Percentiles rank a stretch among this genome's conserved stretches.
phyloP scores from a whole-genome alignment of 2,113 vertebrate species.

The Pseudolaguvia tuberculata region DNA sequence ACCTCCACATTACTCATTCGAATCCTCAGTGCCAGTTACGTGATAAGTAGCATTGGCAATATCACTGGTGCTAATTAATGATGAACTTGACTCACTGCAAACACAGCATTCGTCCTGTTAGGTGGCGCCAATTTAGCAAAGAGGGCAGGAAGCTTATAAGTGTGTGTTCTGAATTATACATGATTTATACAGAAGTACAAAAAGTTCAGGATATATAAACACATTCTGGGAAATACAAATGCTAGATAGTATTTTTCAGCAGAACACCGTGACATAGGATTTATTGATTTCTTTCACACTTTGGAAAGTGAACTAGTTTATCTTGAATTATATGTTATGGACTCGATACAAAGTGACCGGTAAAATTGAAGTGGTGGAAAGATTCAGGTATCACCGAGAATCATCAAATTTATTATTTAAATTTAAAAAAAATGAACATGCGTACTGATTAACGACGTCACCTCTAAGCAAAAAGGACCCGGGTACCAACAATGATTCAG shows the following conservation, averaged over 20 bases:
- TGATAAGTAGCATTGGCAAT: constrained; percentile 55
- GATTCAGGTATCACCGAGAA: too few species aligned
- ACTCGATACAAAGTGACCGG: too few species aligned
- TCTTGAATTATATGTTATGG: too few species aligned
- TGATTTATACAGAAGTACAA: background rate
- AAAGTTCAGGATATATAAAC: background rate
- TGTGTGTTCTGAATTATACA: background rate
- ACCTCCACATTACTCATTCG: constrained; percentile 42
- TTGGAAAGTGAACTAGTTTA: too few species aligned
- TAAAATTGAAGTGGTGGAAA: too few species aligned
- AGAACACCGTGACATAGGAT: too few species aligned
- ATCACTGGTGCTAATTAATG: constrained; percentile 54
- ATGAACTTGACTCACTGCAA: constrained; percentile 45
- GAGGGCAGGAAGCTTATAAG: background rate
- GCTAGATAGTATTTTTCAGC: background rate
- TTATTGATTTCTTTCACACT: too few species aligned
- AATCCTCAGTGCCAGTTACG: constrained; percentile 59
- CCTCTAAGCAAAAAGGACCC: too few species aligned
- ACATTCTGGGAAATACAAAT: background rate
- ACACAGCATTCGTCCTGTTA: constrained; percentile 37
- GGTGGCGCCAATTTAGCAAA: constrained; percentile 16
- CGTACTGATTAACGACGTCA: too few species aligned
- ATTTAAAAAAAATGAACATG: too few species aligned
- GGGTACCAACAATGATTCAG: background rate
- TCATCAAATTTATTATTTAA: too few species aligned